A percentile compares a stretch with the other conserved stretches of the same genome.
Evolutionary conservation across 2,888 invertebrate species (phyloP).

Genomic region (Drosophila peninsularis): DNA sequence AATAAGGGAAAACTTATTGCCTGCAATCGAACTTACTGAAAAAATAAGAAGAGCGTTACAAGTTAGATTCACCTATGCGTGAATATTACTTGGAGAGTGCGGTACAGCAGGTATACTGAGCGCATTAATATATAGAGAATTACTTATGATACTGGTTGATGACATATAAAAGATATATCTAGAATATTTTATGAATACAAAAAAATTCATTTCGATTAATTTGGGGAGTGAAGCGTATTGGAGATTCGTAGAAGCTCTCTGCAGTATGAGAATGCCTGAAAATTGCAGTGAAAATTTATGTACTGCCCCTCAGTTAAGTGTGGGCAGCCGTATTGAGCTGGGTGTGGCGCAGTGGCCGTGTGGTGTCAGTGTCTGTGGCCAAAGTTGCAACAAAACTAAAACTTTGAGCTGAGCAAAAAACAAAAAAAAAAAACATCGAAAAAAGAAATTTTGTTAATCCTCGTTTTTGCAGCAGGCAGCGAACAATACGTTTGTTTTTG

Average conservation of each 20-base stretch:
- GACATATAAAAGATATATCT: not conserved
- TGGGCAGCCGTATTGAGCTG: slow-evolving; percentile 24
- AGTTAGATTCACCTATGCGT: slow-evolving; percentile 12
- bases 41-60: not conserved
- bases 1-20: slow-evolving; percentile 51
- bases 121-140: not conserved
- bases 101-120: too few species aligned
- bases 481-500: slow-evolving; percentile 76
- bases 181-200: not conserved
- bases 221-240: not conserved
- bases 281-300: slow-evolving; percentile 64
- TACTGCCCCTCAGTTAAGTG: slow-evolving; percentile 48
- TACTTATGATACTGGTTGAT: too few species aligned
- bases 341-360: slow-evolving; percentile 24
- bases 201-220: not conserved
- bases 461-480: slow-evolving; percentile 46
- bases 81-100: slow-evolving; percentile 6
- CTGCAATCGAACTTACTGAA: slow-evolving; percentile 23
- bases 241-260: slow-evolving; percentile 27
- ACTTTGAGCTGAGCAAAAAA: slow-evolving; percentile 61
- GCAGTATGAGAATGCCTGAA: slow-evolving; percentile 42
- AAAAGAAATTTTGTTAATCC: slow-evolving; percentile 36
- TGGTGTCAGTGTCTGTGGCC: slow-evolving; percentile 60
- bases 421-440: not conserved
- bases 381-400: slow-evolving; percentile 79